Evolutionary conservation across 37 sponge, comb jelly and placozoan genomes (phyloP), one percentile per base, ranked within the genome.

Genomic region (Petrosia ficiformis): DNA sequence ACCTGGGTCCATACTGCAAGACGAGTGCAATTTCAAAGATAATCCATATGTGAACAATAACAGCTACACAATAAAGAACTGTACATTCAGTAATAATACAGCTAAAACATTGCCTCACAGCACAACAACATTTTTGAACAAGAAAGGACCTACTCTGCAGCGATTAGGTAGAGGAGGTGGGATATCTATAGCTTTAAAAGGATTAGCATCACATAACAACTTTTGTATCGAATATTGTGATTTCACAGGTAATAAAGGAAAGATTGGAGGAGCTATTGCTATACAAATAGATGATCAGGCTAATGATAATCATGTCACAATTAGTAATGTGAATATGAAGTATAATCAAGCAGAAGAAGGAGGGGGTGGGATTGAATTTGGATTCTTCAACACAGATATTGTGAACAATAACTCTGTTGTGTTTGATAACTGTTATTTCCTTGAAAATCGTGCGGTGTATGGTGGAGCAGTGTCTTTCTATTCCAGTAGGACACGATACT

Each of bases 321-420:
- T 70, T 1, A 4, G 26, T 25, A 4, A 38, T 38, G 26, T 25
- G 24, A 33, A 40, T 26, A 25, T 70, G 24, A 70, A 26, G 26
- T 68, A 67, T 56, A 44, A 67, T 29, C 8, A 48, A 19, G 10
- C 69, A 24, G 78, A 57, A 3, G 78, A 32, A 30, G 78, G 78
- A 31, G 78, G 78, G 10, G 78, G 57, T 16, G 28, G 39, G 2
- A 16, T 2, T 3, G 31, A 67, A 14, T 57, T 41, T 19, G 11
- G 5, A 4, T 21, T 42, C 3, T 77, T 77, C 25, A 48, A 77
- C 39, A 34, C 60, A 22, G 19, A 30, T 44, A 44, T n/a, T 4
- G 11, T 28, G 8, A 34, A 39, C 22, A 14, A 6, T 44, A 77
- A 77, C 39, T 3, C 56, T 1, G 22, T 44, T 32, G 16, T 31